Conservation (phyloP, 2,113 vertebrate species). For the Lasiurus cinereus region DNA sequence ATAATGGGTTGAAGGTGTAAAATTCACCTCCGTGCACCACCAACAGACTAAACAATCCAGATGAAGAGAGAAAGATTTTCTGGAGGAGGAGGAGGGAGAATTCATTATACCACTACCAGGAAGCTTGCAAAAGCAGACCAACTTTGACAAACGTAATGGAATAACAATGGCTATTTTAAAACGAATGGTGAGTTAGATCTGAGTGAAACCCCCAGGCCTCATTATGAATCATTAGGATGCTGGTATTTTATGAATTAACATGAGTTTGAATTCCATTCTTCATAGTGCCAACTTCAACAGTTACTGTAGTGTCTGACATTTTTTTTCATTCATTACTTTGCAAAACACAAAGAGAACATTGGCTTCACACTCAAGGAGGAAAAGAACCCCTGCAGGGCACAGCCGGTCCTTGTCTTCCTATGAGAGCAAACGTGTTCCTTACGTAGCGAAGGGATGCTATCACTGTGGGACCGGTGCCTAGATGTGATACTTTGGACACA, state of each 20-base stretch:
- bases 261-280: slow-evolving; percentile 39
- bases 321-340: slow-evolving; percentile 8
- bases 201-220: slow-evolving; percentile 84
- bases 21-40: slow-evolving; percentile 90
- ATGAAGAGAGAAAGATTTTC: slow-evolving; percentile 90
- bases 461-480: background rate
- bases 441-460: background rate
- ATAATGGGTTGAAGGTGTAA: slow-evolving; percentile 93
- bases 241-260: slow-evolving; percentile 52
- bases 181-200: slow-evolving; percentile 84
- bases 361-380: background rate
- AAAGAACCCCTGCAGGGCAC: background rate
- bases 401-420: background rate
- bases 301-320: background rate
- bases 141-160: slow-evolving; percentile 85
- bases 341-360: slow-evolving; percentile 25
- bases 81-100: slow-evolving; percentile 79
- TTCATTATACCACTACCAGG: slow-evolving; percentile 88
- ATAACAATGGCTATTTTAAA: slow-evolving; percentile 89
- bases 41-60: slow-evolving; percentile 95
- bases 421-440: background rate
- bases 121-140: slow-evolving; percentile 88
- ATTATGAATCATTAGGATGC: slow-evolving; percentile 83
- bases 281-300: background rate
- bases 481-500: background rate